These are phyloP conservation scores for Onthophagus taurus DNA, from an alignment of 1,140 invertebrate genomes.

Conservation along the genomic window DNA sequence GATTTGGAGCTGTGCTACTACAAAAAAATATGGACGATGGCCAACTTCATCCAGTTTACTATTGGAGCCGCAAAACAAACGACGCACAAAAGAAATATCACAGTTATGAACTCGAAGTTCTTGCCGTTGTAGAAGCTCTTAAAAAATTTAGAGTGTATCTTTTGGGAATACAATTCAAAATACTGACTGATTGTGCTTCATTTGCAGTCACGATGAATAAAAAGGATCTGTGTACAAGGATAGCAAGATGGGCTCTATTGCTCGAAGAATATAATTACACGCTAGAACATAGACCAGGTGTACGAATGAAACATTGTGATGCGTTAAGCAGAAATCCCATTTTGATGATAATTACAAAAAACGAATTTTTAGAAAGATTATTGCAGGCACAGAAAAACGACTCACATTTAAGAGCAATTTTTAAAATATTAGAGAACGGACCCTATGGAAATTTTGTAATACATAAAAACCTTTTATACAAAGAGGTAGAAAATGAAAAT, in stretches of 20 bases:
- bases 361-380: conserved; percentile 16
- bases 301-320: conserved; percentile 22
- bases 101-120: conserved; percentile 6
- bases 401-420: background rate
- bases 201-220: conserved; percentile 23
- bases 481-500: conserved; percentile 11
- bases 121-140: conserved; percentile 7
- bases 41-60: conserved; percentile 21
- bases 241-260: conserved; percentile 27
- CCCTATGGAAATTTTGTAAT: conserved; percentile 20
- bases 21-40: conserved; percentile 6
- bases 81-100: conserved; percentile 12
- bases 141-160: conserved; percentile 12
- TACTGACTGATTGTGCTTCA: conserved; percentile 11
- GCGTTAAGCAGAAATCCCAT: conserved; percentile 17
- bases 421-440: conserved; percentile 8
- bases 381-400: conserved; percentile 15
- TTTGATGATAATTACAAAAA: conserved; percentile 19
- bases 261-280: conserved; percentile 20
- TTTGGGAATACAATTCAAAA: conserved; percentile 8
- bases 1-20: conserved; percentile 28
- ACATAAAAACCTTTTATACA: conserved; percentile 19
- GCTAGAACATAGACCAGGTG: conserved; percentile 19
- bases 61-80: conserved; percentile 37
- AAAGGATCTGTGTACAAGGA: conserved; percentile 29